A percentile compares a stretch with the other conserved stretches of the same genome.
Evolutionary conservation across 2,888 invertebrate genomes (phyloP).

Genomic region (Melanostoma mellinum): DNA sequence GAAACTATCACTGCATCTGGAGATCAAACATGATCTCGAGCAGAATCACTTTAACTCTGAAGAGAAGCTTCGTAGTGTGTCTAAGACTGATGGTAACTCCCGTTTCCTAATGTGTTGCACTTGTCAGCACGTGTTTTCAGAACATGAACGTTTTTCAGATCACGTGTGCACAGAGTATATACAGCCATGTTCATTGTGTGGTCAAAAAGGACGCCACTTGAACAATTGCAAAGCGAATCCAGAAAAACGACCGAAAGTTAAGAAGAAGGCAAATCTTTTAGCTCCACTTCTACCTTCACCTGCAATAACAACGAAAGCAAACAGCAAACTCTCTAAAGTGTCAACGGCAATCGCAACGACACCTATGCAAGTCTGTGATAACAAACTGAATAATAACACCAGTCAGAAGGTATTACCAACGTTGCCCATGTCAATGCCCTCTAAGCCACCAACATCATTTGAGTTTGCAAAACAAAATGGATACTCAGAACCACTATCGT

Average conservation of each 20-base stretch:
- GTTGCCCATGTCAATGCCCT: slow-evolving; percentile 17
- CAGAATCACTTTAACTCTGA: slow-evolving; percentile 87
- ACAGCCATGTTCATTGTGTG: slow-evolving; percentile 80
- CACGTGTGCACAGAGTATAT: slow-evolving; percentile 85
- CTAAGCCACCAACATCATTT: background rate
- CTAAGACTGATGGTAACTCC: slow-evolving; percentile 79
- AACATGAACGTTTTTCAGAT: slow-evolving; percentile 89
- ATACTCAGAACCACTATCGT: slow-evolving; percentile 19
- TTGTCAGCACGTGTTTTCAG: slow-evolving; percentile 90
- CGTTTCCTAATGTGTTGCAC: slow-evolving; percentile 91
- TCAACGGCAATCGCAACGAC: slow-evolving; percentile 1
- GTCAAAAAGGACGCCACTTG: slow-evolving; percentile 80
- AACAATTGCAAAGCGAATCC: slow-evolving; percentile 79
- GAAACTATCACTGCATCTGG: slow-evolving; percentile 89
- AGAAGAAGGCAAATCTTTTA: slow-evolving; percentile 74
- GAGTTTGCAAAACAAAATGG: slow-evolving; percentile 63
- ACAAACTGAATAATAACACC: background rate
- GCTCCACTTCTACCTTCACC: slow-evolving; percentile 2
- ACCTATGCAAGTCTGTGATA: slow-evolving; percentile 25
- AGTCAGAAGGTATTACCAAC: background rate
- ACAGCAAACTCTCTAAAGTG: slow-evolving; percentile 1
- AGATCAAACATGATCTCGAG: slow-evolving; percentile 89
- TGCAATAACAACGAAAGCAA: slow-evolving; percentile 20
- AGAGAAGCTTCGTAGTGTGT: slow-evolving; percentile 85
- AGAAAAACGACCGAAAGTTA: slow-evolving; percentile 75